Evolutionary conservation across 2,113 vertebrate species (phyloP).

Genomic region (Lampris megalopsis): DNA sequence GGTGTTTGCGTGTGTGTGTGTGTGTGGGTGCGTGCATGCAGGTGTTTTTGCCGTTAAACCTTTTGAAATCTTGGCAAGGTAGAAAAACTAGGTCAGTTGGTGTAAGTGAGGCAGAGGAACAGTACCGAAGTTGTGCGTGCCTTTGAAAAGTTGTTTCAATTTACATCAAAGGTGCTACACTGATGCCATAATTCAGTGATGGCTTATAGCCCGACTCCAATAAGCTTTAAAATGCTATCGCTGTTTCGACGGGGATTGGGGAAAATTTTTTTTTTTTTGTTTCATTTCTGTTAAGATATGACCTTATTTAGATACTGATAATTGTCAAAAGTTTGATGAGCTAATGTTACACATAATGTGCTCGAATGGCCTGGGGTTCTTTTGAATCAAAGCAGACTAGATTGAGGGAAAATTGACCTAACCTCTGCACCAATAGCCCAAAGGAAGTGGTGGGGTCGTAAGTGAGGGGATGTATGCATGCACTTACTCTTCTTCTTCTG

Average conservation of each 20-base stretch:
- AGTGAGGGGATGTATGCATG: conserved; percentile 11
- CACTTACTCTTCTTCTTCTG: neutral
- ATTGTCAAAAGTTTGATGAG: conserved; percentile 37
- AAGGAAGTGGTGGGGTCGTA: conserved; percentile 42
- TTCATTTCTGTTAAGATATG: neutral
- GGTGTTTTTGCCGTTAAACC: conserved; percentile 22
- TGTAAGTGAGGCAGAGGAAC: conserved; percentile 48
- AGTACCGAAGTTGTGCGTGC: conserved; percentile 33
- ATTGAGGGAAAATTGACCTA: conserved; percentile 64
- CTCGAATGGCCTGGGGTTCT: conserved; percentile 41
- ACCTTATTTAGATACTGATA: conserved; percentile 8
- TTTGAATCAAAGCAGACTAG: conserved; percentile 52
- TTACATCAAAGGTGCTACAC: conserved; percentile 50
- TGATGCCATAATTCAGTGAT: conserved; percentile 43
- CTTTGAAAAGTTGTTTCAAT: conserved; percentile 59
- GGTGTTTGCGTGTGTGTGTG: conserved; percentile 16
- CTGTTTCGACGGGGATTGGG: conserved; percentile 10
- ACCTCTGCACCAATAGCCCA: conserved; percentile 59
- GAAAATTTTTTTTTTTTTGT: neutral
- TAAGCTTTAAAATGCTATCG: conserved; percentile 21
- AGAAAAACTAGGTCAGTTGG: conserved; percentile 54
- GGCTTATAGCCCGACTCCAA: conserved; percentile 32
- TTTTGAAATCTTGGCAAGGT: conserved; percentile 46
- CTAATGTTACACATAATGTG: conserved; percentile 29
- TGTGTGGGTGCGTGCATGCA: neutral